phyloP scores from a whole-genome alignment of 2,797 vertebrate species.

The Xenopus petersii region DNA sequence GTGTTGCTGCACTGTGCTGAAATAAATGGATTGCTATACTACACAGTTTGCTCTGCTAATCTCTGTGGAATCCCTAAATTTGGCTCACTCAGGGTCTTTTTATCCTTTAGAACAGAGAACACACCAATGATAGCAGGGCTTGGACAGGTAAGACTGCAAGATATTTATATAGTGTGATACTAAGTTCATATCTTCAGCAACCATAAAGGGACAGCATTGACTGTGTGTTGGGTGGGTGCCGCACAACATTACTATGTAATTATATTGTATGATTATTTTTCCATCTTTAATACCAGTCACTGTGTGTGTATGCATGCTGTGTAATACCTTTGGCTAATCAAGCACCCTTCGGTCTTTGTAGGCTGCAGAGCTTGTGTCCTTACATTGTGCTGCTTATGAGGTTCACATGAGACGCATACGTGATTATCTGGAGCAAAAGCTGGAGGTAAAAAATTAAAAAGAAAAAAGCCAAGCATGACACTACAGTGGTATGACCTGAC shows the following conservation, averaged over 20 bases:
- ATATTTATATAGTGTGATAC: neutral
- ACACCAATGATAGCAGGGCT: conserved; percentile 94
- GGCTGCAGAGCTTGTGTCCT: conserved; percentile 87
- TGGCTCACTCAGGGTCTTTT: conserved; percentile 28
- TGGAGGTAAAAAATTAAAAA: conserved; percentile 68
- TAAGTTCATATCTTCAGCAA: no score
- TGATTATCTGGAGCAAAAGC: conserved; percentile 80
- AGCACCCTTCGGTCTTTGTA: conserved; percentile 50
- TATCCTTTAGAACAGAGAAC: conserved; percentile 86
- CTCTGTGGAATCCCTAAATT: neutral
- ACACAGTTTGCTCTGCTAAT: neutral
- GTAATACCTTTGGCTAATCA: no score
- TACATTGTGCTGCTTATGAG: conserved; percentile 74
- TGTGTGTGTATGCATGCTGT: no score
- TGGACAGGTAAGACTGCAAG: conserved; percentile 78
- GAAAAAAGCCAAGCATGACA: no score
- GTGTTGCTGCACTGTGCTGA: neutral
- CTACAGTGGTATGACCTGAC: no score
- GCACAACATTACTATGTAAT: no score
- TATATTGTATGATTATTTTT: no score
- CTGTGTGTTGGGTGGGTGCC: no score
- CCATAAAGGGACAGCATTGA: no score
- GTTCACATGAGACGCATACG: conserved; percentile 75
- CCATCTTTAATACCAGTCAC: no score
- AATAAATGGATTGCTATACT: no score